A percentile compares a stretch with the other conserved stretches of the same genome.
Conservation (phyloP, 2,797 vertebrate species). For the Mus caroli region DNA sequence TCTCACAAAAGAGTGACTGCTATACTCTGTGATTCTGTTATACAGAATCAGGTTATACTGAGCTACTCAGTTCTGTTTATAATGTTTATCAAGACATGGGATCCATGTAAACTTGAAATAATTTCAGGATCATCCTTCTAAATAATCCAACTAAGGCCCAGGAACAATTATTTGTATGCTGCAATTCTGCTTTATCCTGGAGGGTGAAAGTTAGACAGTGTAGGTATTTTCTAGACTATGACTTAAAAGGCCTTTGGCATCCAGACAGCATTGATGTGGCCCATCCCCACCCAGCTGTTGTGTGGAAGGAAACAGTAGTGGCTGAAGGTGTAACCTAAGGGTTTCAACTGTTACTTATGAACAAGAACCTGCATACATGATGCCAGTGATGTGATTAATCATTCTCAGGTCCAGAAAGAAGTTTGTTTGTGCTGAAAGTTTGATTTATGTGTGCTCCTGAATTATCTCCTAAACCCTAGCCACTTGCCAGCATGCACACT, state of each 20-base stretch:
- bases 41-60: not conserved
- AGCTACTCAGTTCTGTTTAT: not conserved
- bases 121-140: not conserved
- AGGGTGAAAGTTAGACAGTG: constrained; percentile 40
- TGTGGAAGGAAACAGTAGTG: constrained; percentile 31
- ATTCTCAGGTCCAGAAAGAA: constrained; percentile 70
- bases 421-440: constrained; percentile 71
- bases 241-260: constrained; percentile 53
- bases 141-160: constrained; percentile 32
- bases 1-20: not conserved
- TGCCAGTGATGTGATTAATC: constrained; percentile 69
- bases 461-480: constrained; percentile 74
- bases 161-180: not conserved
- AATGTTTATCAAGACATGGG: not conserved
- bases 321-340: constrained; percentile 63
- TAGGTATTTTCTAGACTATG: constrained; percentile 13
- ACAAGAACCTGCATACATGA: constrained; percentile 70
- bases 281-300: not conserved
- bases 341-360: constrained; percentile 75
- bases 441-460: constrained; percentile 76
- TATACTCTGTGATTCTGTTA: no score
- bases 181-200: not conserved
- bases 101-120: not conserved
- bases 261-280: not conserved
- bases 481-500: constrained; percentile 74